Evolutionary conservation across 1,140 invertebrate genomes (phyloP).

Genomic region (Drosophila albomicans): DNA sequence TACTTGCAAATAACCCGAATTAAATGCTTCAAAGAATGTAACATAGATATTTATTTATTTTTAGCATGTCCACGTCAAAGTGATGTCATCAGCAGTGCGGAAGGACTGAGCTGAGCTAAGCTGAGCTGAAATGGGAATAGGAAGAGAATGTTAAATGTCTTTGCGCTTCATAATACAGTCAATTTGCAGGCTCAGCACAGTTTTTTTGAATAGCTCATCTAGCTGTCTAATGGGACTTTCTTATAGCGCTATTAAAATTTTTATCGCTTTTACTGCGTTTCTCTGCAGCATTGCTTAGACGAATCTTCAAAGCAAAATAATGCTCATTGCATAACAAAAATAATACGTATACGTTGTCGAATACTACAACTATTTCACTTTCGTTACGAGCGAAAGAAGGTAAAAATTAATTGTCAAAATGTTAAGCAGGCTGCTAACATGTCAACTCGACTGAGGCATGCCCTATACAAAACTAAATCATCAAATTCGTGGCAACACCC

Average conservation of each 20-base stretch:
- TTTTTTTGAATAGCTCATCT: conserved; percentile 4
- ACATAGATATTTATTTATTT: conserved; percentile 22
- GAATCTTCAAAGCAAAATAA: not conserved
- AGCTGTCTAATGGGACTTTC: conserved; percentile 12
- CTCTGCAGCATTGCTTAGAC: conserved; percentile 7
- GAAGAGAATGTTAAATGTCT: conserved; percentile 8
- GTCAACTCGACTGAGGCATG: conserved; percentile 29
- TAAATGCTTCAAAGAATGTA: conserved; percentile 26
- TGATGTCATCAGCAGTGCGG: conserved; percentile 49
- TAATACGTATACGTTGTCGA: conserved; percentile 10
- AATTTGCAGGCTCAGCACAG: not conserved
- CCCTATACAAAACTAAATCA: conserved; percentile 38
- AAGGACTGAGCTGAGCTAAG: not conserved
- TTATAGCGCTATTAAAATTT: conserved; percentile 16
- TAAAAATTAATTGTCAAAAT: conserved; percentile 36
- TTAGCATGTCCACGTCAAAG: conserved; percentile 40
- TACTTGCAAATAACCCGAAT: conserved; percentile 37
- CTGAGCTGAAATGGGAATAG: not conserved
- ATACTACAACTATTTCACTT: conserved; percentile 61
- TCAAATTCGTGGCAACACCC: not conserved
- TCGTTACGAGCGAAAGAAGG: conserved; percentile 45
- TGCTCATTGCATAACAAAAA: conserved; percentile 4
- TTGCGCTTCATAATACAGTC: not conserved
- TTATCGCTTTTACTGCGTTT: conserved; percentile 23
- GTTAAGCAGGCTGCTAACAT: conserved; percentile 10